Conservation (phyloP, 2,113 vertebrate species). For the Phodopus roborovskii region DNA sequence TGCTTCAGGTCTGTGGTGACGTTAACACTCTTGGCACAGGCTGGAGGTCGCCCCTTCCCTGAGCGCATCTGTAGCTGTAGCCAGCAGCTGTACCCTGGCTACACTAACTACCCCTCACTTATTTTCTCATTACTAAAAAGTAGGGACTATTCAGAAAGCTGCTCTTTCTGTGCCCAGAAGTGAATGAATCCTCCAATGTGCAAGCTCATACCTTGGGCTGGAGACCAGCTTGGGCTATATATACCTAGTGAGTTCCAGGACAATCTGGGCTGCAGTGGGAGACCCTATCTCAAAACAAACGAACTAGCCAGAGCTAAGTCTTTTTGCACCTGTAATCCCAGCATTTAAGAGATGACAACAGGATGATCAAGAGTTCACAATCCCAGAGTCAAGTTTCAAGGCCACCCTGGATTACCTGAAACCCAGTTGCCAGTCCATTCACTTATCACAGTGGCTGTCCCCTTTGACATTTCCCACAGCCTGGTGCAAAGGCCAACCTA, state of each 20-base stretch:
- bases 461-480: background rate
- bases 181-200: background rate
- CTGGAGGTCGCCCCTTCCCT: background rate
- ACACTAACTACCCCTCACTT: background rate
- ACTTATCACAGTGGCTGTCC: background rate
- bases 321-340: background rate
- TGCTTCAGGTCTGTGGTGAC: background rate
- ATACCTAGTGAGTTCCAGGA: background rate
- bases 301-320: background rate
- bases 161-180: background rate
- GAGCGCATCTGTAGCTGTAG: background rate
- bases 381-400: background rate
- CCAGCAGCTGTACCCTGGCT: background rate
- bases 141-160: background rate
- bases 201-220: background rate
- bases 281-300: background rate
- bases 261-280: background rate
- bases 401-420: background rate
- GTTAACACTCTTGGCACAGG: background rate
- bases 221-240: background rate
- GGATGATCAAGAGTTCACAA: background rate
- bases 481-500: background rate
- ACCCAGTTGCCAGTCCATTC: background rate
- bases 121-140: conserved; percentile 24
- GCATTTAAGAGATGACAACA: background rate